Evolutionary conservation across 1,140 invertebrate genomes (phyloP).

Genomic region (Eubasilissa regina): DNA sequence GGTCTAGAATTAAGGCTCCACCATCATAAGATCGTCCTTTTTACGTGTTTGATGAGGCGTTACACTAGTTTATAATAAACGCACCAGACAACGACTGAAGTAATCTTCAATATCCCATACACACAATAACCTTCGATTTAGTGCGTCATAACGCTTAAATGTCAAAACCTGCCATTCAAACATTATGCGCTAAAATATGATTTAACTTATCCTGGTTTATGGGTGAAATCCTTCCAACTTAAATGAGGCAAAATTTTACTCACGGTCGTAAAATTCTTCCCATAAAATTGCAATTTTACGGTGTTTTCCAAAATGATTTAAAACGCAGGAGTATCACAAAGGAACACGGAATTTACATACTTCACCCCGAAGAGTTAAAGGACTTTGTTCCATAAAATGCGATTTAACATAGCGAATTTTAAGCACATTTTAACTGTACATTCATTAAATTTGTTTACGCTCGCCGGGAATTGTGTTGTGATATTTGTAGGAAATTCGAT

Average conservation of each 20-base stretch:
- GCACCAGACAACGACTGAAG: too few relatives aligned
- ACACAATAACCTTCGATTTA: background rate
- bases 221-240: slow-evolving; percentile 17
- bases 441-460: too few relatives aligned
- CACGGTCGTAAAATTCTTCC: slow-evolving; percentile 20
- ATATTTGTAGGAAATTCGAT: too few relatives aligned
- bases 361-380: background rate
- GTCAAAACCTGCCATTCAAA: slow-evolving; percentile 26
- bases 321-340: slow-evolving; percentile 6
- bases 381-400: slow-evolving; percentile 5
- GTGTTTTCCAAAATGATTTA: slow-evolving; percentile 21
- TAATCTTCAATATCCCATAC: too few relatives aligned
- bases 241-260: slow-evolving; percentile 31
- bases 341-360: slow-evolving; percentile 2
- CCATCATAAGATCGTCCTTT: too few relatives aligned
- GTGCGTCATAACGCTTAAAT: slow-evolving; percentile 1
- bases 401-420: too few relatives aligned
- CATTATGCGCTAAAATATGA: slow-evolving; percentile 28
- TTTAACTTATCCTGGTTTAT: slow-evolving; percentile 16
- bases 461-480: too few relatives aligned
- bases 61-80: too few relatives aligned
- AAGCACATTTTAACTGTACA: too few relatives aligned
- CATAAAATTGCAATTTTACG: slow-evolving; percentile 11
- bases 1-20: too few relatives aligned
- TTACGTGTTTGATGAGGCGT: too few relatives aligned